Conservation (phyloP, 2,113 vertebrate genomes). For the Panthera leo region DNA sequence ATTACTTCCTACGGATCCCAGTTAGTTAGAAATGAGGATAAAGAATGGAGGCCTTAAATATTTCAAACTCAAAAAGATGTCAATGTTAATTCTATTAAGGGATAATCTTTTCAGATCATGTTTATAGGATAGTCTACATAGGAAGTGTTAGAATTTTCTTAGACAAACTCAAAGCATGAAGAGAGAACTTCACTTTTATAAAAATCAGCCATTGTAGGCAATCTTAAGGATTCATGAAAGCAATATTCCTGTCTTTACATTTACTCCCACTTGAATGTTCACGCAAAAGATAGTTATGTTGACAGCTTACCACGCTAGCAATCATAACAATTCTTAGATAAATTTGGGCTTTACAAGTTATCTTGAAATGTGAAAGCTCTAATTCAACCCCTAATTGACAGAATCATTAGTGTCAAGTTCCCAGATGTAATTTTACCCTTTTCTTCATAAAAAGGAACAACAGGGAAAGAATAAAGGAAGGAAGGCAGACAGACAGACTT, state of each 20-base stretch:
- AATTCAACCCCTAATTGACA: conserved; percentile 35
- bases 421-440: not conserved
- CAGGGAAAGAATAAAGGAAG: not conserved
- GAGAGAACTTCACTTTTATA: conserved; percentile 74
- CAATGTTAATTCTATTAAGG: conserved; percentile 19
- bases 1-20: not conserved
- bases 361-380: conserved; percentile 65
- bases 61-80: not conserved
- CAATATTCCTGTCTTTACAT: conserved; percentile 80
- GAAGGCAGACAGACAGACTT: not conserved
- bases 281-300: conserved; percentile 76
- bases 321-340: conserved; percentile 79
- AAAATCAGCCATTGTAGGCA: conserved; percentile 70
- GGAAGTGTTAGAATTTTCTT: conserved; percentile 43
- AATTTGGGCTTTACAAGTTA: conserved; percentile 64
- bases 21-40: conserved; percentile 36
- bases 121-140: not conserved
- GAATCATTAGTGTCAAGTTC: conserved; percentile 19
- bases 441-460: conserved; percentile 22
- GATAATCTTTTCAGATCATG: not conserved
- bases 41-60: not conserved
- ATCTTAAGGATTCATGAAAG: conserved; percentile 73
- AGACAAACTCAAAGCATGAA: conserved; percentile 34
- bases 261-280: conserved; percentile 80
- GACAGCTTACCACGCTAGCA: conserved; percentile 75